Evolutionary conservation across 2,888 invertebrate genomes (phyloP).

Genomic region (Drosophila putrida): DNA sequence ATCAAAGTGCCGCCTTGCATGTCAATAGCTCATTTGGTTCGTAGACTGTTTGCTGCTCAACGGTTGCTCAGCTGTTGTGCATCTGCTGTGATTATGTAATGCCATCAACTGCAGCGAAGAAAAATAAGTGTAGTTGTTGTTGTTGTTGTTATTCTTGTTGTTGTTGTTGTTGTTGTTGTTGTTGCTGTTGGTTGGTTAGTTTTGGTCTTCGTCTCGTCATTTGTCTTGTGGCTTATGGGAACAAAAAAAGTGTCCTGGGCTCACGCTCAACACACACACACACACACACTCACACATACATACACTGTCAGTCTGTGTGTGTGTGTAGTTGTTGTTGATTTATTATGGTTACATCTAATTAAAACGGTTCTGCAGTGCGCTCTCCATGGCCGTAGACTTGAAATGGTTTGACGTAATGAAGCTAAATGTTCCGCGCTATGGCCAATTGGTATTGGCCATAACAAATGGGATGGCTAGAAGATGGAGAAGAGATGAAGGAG

Average conservation of each 20-base stretch:
- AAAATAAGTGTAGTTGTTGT: conserved; percentile 4
- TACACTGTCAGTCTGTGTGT: conserved; percentile 2
- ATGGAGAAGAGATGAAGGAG: conserved; percentile 1
- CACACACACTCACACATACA: conserved; percentile 15
- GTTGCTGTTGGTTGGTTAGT: conserved; percentile 15
- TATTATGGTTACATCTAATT: conserved; percentile 80
- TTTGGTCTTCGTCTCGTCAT: conserved; percentile 47
- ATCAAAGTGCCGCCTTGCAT: conserved; percentile 64
- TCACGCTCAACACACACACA: conserved; percentile 46
- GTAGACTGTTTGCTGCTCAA: conserved; percentile 25
- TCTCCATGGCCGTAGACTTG: conserved; percentile 44
- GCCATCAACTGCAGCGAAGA: conserved; percentile 23
- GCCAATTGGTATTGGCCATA: conserved; percentile 79
- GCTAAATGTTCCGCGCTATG: conserved; percentile 78
- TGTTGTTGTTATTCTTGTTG: conserved; percentile 8
- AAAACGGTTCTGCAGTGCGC: conserved; percentile 75
- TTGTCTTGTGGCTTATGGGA: conserved; percentile 66
- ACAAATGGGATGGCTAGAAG: conserved; percentile 53
- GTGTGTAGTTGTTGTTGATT: conserved; percentile 57
- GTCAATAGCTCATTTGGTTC: conserved; percentile 59
- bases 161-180: conserved; percentile 2
- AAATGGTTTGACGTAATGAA: conserved; percentile 79
- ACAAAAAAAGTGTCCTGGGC: conserved; percentile 63
- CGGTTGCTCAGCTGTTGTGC: conserved; percentile 35
- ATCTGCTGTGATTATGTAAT: conserved; percentile 50